Conservation (phyloP, 2,888 invertebrate genomes). For the Pollenia labialis region DNA sequence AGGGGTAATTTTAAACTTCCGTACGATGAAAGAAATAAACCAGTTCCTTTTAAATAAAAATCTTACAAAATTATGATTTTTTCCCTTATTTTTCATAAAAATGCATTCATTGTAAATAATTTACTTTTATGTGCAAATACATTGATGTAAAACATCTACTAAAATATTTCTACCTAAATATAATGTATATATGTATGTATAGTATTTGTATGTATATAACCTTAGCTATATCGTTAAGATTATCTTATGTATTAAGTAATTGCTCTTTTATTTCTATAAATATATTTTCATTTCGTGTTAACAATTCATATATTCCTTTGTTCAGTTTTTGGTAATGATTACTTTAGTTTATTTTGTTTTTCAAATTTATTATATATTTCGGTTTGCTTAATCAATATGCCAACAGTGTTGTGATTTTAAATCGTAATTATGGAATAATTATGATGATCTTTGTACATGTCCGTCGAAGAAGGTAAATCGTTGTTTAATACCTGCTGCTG, state of each 20-base stretch:
- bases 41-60: no score
- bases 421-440: constrained; percentile 59
- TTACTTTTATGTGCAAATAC: not conserved
- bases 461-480: constrained; percentile 78
- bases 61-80: not conserved
- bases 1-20: no score
- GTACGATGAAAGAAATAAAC: no score
- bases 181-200: constrained; percentile 17
- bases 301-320: constrained; percentile 45
- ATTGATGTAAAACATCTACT: not conserved
- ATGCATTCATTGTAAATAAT: not conserved
- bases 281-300: constrained; percentile 40
- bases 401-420: constrained; percentile 49
- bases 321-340: constrained; percentile 21
- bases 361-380: not conserved
- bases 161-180: not conserved
- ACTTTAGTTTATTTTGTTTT: constrained; percentile 14
- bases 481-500: constrained; percentile 80
- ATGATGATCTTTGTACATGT: constrained; percentile 70
- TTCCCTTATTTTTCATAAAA: not conserved
- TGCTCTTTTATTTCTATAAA: constrained; percentile 56
- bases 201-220: constrained; percentile 26
- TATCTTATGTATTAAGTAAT: constrained; percentile 55
- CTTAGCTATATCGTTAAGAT: constrained; percentile 15
- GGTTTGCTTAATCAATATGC: not conserved